phyloP scores from a whole-genome alignment of 2,113 vertebrate species.

The Protobothrops flavoviridis region DNA sequence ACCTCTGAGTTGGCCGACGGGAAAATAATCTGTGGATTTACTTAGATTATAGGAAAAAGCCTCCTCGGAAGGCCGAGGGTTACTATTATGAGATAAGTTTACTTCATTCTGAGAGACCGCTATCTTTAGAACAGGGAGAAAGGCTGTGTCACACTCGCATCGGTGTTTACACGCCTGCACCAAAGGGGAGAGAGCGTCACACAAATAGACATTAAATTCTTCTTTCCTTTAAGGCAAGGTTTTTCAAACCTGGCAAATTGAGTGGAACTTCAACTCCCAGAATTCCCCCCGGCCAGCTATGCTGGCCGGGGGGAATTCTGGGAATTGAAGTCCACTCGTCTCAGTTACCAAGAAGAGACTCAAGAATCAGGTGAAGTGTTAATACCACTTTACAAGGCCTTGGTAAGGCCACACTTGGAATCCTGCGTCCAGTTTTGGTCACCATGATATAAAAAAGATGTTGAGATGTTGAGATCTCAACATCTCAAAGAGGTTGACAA shows the following conservation, averaged over 20 bases:
- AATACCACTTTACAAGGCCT: too few species aligned
- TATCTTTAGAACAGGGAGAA: neutral
- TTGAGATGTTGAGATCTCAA: too few species aligned
- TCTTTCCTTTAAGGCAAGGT: neutral
- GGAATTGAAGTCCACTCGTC: neutral
- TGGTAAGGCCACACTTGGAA: too few species aligned
- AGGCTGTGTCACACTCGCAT: neutral
- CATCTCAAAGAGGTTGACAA: too few species aligned
- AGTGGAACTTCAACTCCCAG: neutral
- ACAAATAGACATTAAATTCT: too few species aligned
- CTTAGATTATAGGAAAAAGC: conserved; percentile 46
- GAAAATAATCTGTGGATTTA: conserved; percentile 39
- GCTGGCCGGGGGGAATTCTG: neutral
- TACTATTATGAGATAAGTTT: conserved; percentile 37
- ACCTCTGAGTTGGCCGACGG: conserved; percentile 7
- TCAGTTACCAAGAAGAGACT: neutral
- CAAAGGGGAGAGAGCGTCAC: neutral
- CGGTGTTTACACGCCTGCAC: neutral
- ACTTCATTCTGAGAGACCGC: neutral
- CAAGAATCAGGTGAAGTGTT: too few species aligned
- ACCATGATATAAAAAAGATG: too few species aligned
- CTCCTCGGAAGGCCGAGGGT: neutral
- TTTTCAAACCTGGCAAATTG: neutral
- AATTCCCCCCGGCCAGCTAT: too few species aligned
- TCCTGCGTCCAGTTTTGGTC: too few species aligned